phyloP scores from a whole-genome alignment of 2,797 vertebrate genomes.

The Synaphobranchus kaupii region DNA sequence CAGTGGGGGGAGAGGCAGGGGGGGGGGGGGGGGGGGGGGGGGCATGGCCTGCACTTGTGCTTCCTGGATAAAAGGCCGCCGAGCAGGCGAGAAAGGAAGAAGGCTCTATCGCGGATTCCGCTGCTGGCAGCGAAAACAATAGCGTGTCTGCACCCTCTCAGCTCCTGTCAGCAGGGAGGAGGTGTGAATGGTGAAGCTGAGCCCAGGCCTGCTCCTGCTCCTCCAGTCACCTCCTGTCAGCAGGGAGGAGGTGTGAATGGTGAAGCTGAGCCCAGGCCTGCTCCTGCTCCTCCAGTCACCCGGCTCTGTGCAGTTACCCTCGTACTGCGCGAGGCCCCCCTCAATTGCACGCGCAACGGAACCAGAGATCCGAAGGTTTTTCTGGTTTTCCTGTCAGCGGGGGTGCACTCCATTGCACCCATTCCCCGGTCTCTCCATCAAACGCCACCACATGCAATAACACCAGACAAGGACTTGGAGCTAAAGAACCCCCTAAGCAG shows the following conservation, averaged over 20 bases:
- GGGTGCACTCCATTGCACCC: not conserved
- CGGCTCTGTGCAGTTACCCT: not conserved
- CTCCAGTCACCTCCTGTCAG: not conserved
- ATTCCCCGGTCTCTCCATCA: not conserved
- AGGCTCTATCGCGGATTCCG: not conserved
- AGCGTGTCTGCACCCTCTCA: not conserved
- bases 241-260: too few relatives aligned
- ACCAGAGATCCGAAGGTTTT: not conserved
- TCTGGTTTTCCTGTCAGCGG: conserved; percentile 10
- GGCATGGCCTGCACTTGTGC: not conserved
- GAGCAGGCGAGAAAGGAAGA: not conserved
- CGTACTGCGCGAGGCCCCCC: not conserved
- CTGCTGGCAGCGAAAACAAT: not conserved
- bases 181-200: not conserved
- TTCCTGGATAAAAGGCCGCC: not conserved
- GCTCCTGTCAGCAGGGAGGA: not conserved
- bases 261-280: not conserved
- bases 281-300: not conserved
- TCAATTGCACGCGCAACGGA: not conserved
- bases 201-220: not conserved
- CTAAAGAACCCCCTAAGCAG: not conserved
- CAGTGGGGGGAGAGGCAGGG: too few relatives aligned
- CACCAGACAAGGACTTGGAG: not conserved
- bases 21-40: too few relatives aligned
- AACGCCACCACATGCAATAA: not conserved